phyloP scores from a whole-genome alignment of 2,888 invertebrate genomes.

The Drosophila borealis region DNA sequence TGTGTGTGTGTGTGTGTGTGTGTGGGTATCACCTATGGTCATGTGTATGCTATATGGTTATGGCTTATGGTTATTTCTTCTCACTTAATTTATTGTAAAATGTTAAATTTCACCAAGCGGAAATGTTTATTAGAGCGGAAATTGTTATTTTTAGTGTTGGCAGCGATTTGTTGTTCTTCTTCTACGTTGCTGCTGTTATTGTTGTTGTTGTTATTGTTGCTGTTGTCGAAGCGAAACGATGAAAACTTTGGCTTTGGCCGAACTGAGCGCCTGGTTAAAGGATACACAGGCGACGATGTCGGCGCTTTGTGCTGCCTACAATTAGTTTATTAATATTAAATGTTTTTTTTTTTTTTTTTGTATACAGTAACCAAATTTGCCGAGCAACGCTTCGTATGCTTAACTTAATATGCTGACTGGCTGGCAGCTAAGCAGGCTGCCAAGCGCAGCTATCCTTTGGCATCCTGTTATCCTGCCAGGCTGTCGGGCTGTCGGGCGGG shows the following conservation, averaged over 20 bases:
- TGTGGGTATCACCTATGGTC: conserved; percentile 16
- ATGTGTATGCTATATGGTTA: conserved; percentile 52
- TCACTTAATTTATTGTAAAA: conserved; percentile 81
- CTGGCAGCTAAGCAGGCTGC: conserved; percentile 8
- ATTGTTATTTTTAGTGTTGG: conserved; percentile 79
- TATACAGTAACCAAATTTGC: conserved; percentile 17
- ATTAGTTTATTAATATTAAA: conserved; percentile 76
- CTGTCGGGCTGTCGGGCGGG: not conserved
- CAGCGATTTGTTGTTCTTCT: conserved; percentile 49
- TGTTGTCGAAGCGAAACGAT: conserved; percentile 27
- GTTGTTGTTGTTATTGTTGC: conserved; percentile 9
- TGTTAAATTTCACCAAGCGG: conserved; percentile 80
- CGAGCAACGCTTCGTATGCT: conserved; percentile 50
- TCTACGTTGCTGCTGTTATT: conserved; percentile 14
- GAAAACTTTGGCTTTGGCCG: conserved; percentile 23
- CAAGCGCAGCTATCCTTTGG: not conserved
- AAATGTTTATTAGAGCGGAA: conserved; percentile 82
- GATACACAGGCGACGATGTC: conserved; percentile 1
- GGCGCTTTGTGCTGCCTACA: conserved; percentile 55
- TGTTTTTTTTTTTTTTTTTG: conserved; percentile 11
- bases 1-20: conserved; percentile 16
- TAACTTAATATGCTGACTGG: conserved; percentile 47
- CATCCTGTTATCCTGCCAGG: conserved; percentile 20
- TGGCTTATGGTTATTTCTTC: conserved; percentile 74
- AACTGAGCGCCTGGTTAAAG: conserved; percentile 32